A percentile compares a stretch with the other conserved stretches of the same genome.
phyloP scores from a whole-genome alignment of 2,113 vertebrate genomes.

The Serinus canaria region DNA sequence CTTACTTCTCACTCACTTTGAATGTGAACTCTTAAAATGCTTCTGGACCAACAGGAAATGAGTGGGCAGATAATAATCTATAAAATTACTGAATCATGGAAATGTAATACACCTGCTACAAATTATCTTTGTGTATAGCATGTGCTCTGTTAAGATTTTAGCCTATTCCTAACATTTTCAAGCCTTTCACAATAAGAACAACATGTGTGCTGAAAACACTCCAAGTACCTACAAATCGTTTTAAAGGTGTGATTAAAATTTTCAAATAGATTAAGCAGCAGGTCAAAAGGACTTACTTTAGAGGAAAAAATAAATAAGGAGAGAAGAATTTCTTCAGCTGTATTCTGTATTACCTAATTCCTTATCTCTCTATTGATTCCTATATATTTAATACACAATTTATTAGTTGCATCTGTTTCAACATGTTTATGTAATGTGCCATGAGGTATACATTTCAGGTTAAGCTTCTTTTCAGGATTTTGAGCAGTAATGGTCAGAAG shows the following conservation, averaged over 20 bases:
- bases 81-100: conserved; percentile 60
- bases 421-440: neutral
- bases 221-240: conserved; percentile 59
- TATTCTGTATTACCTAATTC: conserved; percentile 31
- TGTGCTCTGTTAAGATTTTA: conserved; percentile 55
- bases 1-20: neutral
- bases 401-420: conserved; percentile 36
- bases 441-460: neutral
- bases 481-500: neutral
- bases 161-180: conserved; percentile 55
- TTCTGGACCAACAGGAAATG: conserved; percentile 59
- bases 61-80: conserved; percentile 50
- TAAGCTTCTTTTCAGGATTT: neutral
- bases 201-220: conserved; percentile 64
- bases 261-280: conserved; percentile 58
- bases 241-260: conserved; percentile 62
- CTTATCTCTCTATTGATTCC: conserved; percentile 10
- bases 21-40: conserved; percentile 9
- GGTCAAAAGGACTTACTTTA: conserved; percentile 49
- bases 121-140: conserved; percentile 60
- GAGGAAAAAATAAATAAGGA: conserved; percentile 36
- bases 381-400: conserved; percentile 36
- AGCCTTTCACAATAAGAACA: conserved; percentile 67
- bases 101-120: conserved; percentile 65
- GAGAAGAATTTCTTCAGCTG: conserved; percentile 25